Percentiles rank a stretch among this genome's conserved stretches.
phyloP scores from a whole-genome alignment of 1,140 invertebrate genomes.

The Lasioglossum baleicum region DNA sequence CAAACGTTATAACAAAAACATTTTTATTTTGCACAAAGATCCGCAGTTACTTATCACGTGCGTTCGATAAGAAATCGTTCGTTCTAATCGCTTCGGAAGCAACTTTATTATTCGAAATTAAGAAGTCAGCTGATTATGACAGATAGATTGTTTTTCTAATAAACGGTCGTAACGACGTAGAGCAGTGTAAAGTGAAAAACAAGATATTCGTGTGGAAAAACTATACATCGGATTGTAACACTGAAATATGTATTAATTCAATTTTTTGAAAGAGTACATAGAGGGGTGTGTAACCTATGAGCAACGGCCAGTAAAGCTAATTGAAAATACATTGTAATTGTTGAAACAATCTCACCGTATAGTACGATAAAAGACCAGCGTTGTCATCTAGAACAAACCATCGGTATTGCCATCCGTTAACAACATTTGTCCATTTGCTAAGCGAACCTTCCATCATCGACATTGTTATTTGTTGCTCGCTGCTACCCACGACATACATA shows the following conservation, averaged over 20 bases:
- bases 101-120: neutral
- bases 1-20: too few species aligned
- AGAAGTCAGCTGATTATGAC: constrained; percentile 33
- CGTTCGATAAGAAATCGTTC: neutral
- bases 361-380: constrained; percentile 96
- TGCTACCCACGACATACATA: neutral
- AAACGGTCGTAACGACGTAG: neutral
- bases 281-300: constrained; percentile 34
- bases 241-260: neutral
- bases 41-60: neutral
- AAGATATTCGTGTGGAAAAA: too few species aligned
- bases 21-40: too few species aligned
- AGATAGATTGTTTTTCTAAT: neutral
- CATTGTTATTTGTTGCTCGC: constrained; percentile 73
- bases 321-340: neutral
- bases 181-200: neutral
- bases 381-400: constrained; percentile 99
- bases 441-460: constrained; percentile 96
- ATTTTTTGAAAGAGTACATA: constrained; percentile 16
- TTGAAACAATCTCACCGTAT: constrained; percentile 85
- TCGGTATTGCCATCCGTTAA: constrained; percentile 99
- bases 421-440: constrained; percentile 99
- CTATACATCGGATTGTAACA: neutral
- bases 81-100: neutral
- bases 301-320: neutral